Evolutionary conservation across 2,888 invertebrate genomes (phyloP), one percentile per base, ranked within the genome.

Genomic region (Poecilobothrus nobilitatus): DNA sequence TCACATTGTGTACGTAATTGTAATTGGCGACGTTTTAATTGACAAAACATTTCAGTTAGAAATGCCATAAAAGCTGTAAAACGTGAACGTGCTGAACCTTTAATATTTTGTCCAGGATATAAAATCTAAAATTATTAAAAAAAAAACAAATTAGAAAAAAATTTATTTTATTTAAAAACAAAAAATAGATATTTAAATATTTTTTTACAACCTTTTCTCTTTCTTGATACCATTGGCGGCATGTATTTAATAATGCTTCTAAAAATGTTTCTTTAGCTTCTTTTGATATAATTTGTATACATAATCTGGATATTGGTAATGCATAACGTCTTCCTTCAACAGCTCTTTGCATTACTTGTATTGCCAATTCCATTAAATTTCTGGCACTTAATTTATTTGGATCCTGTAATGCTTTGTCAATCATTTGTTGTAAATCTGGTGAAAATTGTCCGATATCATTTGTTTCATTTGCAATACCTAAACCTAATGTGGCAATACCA

Each of bases 211-310:
- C 84, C 80, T 89, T 88, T 74, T 89, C 90, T 61, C 91, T 83
- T 82, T 94, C 93, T 80, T 92, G 92, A 83, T 92, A 94, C 90
- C 90, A 91, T 81, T 94, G 93, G 80, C 94, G 91, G 81, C 93
- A 94, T 63, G 91, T 92, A 81, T 95, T 95, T 73, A 95, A 85
- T 73, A 95, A 84, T 61, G 93, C 91, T 83, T 95, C 95, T 75
- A 94, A 84, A 82, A 94, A 95, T 63, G 94, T 94, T 83, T 93
- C 92, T 73, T 90, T 90, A 76, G 88, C 88, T 83, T 95, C 95
- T 80, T 89, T 90, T 85, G 93, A 92, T 74, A 94, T 92, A 67
- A 94, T 92, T 70, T 89, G 88, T 76, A 94, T 89, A 81, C 94
- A 94, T 73, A 94, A 86, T 72, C 93, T 89, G 12, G 94, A 92